Conservation (phyloP, 2,113 vertebrate species). For the Atherinomorus stipes region DNA sequence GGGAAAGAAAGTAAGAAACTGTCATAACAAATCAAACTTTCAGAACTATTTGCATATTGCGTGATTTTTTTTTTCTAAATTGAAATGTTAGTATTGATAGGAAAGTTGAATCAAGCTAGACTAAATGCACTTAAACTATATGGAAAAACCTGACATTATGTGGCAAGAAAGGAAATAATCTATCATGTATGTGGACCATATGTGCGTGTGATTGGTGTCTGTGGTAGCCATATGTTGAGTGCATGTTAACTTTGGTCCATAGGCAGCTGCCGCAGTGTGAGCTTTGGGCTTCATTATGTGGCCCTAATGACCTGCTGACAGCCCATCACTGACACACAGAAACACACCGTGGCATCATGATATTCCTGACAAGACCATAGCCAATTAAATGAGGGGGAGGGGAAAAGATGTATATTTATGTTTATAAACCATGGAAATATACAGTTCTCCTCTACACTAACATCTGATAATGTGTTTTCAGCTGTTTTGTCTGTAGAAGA, state of each 20-base stretch:
- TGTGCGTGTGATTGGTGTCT: conserved; percentile 67
- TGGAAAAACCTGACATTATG: conserved; percentile 18
- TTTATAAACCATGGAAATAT: conserved; percentile 43
- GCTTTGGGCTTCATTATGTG: conserved; percentile 67
- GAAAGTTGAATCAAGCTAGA: not conserved
- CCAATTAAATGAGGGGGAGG: conserved; percentile 63
- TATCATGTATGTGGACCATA: conserved; percentile 52
- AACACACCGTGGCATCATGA: conserved; percentile 47
- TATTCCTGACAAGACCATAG: conserved; percentile 59
- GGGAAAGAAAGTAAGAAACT: not conserved
- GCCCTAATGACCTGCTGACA: conserved; percentile 74
- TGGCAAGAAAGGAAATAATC: conserved; percentile 7
- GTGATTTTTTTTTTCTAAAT: not conserved
- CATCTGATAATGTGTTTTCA: conserved; percentile 86
- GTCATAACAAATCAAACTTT: not conserved
- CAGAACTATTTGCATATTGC: not conserved
- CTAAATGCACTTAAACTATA: not conserved
- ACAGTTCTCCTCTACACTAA: conserved; percentile 37
- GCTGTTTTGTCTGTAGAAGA: conserved; percentile 86
- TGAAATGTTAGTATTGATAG: no score
- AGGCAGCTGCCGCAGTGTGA: conserved; percentile 66
- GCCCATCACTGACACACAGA: conserved; percentile 53
- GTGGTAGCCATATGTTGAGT: conserved; percentile 57
- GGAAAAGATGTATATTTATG: conserved; percentile 46
- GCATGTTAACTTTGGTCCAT: conserved; percentile 52